A percentile compares a stretch with the other conserved stretches of the same genome.
Conservation (phyloP, 2,113 vertebrate genomes). For the Anolis carolinensis region DNA sequence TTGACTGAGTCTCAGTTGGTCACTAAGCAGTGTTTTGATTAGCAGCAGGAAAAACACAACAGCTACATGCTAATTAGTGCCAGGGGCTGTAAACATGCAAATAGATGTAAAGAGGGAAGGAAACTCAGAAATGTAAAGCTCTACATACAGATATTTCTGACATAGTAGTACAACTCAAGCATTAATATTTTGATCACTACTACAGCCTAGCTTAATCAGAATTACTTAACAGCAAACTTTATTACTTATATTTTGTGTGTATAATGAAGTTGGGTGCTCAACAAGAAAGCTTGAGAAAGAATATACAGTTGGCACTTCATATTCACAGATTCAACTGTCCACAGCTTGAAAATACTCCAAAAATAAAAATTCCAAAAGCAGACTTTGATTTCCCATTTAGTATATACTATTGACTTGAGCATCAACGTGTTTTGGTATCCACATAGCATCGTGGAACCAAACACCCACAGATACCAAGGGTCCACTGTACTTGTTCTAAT, state of each 20-base stretch:
- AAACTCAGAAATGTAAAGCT: not conserved
- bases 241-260: not conserved
- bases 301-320: no score
- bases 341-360: no score
- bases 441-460: no score
- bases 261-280: not conserved
- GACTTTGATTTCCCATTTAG: no score
- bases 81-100: not conserved
- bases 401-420: no score
- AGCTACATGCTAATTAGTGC: constrained; percentile 7
- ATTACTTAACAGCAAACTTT: not conserved
- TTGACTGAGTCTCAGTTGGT: not conserved
- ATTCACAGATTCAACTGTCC: no score
- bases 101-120: not conserved
- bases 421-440: no score
- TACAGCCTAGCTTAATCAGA: constrained; percentile 2
- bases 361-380: no score
- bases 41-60: not conserved
- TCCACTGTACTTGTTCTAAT: not conserved
- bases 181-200: not conserved
- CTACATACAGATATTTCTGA: not conserved
- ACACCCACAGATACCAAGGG: no score
- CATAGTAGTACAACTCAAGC: not conserved
- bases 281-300: not conserved
- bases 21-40: constrained; percentile 7